Evolutionary conservation across 1,140 invertebrate genomes (phyloP), one percentile per base, ranked within the genome.

Genomic region (Ceratina australensis): DNA sequence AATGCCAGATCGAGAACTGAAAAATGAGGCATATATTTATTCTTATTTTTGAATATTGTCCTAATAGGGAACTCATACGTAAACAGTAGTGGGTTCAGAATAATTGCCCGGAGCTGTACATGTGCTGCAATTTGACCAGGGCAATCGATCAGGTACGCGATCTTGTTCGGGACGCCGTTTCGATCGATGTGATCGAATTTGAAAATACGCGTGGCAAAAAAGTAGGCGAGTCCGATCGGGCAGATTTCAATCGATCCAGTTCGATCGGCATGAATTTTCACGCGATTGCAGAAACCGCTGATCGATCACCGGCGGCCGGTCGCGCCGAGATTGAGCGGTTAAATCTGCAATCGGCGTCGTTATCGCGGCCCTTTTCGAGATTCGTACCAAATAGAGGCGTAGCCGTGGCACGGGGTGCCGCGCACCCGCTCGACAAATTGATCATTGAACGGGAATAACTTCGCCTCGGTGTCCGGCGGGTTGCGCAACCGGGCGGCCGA

Each of bases 401-500:
- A 54, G 33, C 60, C 65, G 65, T 20, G 33, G 52, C 54, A 66
- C 80, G 42, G 56, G 75, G 54, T 72, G 71, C 75, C 75, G 69
- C 33, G 67, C 54, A 42, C 80, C 59, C 71, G 66, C 64, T 77
- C 68, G 86, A 87, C 83, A 88, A 89, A 87, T 88, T 89, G 83
- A 87, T 87, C 86, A 86, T 87, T 87, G 73, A 84, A 76, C 80
- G 78, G 78, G 78, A 88, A 83, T 86, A 88, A 84, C 78, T 81
- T 80, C 78, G 79, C n/a, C 4, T 80, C 83, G 83, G 83, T 84
- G 83, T 73, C 74, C 73, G 13, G 60, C 77, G 60, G 52, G 78
- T 89, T 88, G 76, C 83, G 86, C 82, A 89, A 89, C 79, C n/a
- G n/a, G n/a, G n/a, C 56, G 75, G 33, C 33, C 33, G 33, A 42